phyloP scores from a whole-genome alignment of 2,113 vertebrate species.

The Elachura formosa region DNA sequence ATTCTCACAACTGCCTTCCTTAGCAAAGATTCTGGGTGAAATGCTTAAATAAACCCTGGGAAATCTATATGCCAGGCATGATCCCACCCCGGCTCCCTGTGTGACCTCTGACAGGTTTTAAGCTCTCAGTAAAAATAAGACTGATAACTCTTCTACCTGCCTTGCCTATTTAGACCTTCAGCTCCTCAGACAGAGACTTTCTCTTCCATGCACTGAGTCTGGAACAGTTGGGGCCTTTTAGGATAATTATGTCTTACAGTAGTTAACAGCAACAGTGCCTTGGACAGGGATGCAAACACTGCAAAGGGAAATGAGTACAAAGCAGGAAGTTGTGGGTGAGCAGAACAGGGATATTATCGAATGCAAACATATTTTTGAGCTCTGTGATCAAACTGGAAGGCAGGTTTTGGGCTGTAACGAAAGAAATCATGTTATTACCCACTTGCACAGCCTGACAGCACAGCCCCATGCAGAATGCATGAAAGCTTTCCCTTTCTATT shows the following conservation, averaged over 20 bases:
- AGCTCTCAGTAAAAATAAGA: slow-evolving; percentile 23
- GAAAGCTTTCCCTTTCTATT: slow-evolving; percentile 22
- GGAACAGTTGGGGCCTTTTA: background rate
- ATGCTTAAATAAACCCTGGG: background rate
- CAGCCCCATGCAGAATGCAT: background rate
- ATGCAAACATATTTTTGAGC: slow-evolving; percentile 1
- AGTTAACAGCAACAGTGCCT: background rate
- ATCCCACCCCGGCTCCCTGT: background rate
- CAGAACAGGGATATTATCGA: background rate
- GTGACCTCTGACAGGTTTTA: slow-evolving; percentile 32
- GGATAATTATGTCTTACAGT: background rate
- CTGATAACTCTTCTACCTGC: slow-evolving; percentile 23
- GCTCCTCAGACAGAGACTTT: background rate
- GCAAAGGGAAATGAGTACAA: background rate
- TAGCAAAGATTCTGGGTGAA: background rate
- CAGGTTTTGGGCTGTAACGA: background rate
- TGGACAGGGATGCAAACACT: background rate
- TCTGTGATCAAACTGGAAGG: background rate
- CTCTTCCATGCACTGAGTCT: background rate
- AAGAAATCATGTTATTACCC: background rate
- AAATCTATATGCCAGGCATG: background rate
- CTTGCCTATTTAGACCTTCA: slow-evolving; percentile 1
- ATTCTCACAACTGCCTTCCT: background rate
- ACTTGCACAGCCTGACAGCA: background rate
- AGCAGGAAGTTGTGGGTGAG: background rate